A percentile compares a stretch with the other conserved stretches of the same genome.
Conservation (phyloP, 1,140 invertebrate species). For the Drosophila hydei region DNA sequence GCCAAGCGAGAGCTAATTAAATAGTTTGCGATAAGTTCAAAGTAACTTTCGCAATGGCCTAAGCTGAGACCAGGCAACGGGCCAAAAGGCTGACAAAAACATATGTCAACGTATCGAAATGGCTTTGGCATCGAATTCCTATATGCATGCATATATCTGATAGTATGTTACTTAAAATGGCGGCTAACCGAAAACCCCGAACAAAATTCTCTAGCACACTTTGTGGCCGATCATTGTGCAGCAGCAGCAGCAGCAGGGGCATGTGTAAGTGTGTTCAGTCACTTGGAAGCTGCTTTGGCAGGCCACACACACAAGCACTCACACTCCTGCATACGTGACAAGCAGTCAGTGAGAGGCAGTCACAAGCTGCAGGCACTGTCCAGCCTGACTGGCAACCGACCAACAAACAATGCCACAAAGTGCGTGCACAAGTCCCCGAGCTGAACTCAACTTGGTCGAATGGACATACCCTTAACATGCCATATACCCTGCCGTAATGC, state of each 20-base stretch:
- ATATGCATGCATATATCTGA: conserved; percentile 2
- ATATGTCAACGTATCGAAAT: conserved; percentile 45
- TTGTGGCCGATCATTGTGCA: conserved; percentile 64
- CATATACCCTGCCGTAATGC: background rate
- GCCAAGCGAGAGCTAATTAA: conserved; percentile 18
- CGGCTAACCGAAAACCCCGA: conserved; percentile 26
- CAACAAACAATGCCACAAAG: conserved; percentile 43
- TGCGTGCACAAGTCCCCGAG: conserved; percentile 45
- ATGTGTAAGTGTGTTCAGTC: conserved; percentile 44
- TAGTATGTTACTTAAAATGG: conserved; percentile 26
- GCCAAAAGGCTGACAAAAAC: conserved; percentile 26
- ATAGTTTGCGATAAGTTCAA: conserved; percentile 25
- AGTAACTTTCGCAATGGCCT: background rate
- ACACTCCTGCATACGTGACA: conserved; percentile 25
- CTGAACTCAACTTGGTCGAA: conserved; percentile 25
- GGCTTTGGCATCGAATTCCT: conserved; percentile 41
- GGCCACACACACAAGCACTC: conserved; percentile 26
- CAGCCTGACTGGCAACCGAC: conserved; percentile 17
- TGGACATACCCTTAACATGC: conserved; percentile 5
- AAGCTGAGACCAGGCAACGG: background rate
- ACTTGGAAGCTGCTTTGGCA: conserved; percentile 67
- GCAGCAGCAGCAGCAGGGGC: background rate
- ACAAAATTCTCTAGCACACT: conserved; percentile 60
- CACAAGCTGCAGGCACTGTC: conserved; percentile 38
- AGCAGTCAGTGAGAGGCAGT: conserved; percentile 5